These are phyloP conservation scores for Pseudochirops cupreus DNA, from an alignment of 2,797 vertebrate species.

Conservation along the genomic window DNA sequence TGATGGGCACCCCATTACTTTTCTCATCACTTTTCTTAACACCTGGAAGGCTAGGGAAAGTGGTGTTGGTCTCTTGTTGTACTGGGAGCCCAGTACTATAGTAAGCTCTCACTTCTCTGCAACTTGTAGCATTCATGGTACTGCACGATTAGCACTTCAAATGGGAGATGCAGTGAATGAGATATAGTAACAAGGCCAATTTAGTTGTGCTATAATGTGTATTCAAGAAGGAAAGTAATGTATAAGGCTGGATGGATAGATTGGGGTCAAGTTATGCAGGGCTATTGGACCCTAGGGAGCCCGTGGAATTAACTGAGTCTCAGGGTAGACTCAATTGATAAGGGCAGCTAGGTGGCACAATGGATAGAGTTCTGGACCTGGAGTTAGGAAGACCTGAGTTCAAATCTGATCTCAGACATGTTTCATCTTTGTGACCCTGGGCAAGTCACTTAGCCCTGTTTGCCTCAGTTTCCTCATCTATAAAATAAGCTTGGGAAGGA, in stretches of 20 bases:
- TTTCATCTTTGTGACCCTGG: not conserved
- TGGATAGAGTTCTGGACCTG: not conserved
- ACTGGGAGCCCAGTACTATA: not conserved
- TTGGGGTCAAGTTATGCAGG: not conserved
- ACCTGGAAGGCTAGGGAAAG: not conserved
- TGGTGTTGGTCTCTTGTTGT: not conserved
- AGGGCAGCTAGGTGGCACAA: not conserved
- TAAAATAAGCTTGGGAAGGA: not conserved
- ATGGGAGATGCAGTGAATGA: not conserved
- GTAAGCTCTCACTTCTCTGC: not conserved
- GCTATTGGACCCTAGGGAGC: not conserved
- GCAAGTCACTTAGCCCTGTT: not conserved
- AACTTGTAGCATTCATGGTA: not conserved
- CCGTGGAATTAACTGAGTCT: not conserved
- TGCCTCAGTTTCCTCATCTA: not conserved
- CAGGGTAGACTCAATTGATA: not conserved
- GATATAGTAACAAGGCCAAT: not conserved
- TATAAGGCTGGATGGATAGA: not conserved
- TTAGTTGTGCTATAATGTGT: not conserved
- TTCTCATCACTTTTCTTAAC: not conserved
- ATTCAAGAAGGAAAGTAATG: not conserved
- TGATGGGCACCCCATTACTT: not conserved
- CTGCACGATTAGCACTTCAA: not conserved
- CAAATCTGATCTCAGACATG: not conserved
- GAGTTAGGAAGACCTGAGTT: not conserved